phyloP scores from a whole-genome alignment of 1,140 invertebrate species.

The Phocides pigmalion region DNA sequence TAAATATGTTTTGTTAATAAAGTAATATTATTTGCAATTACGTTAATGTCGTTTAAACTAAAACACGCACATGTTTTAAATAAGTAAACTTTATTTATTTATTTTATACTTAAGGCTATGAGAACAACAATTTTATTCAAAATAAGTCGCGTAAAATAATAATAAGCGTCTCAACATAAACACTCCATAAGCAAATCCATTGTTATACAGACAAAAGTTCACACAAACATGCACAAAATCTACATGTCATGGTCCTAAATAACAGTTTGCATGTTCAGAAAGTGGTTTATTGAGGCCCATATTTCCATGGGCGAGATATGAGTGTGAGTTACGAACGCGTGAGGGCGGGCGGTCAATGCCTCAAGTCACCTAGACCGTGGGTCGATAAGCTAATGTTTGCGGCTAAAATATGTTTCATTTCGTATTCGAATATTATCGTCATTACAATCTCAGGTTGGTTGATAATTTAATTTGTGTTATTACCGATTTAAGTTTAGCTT shows the following conservation, averaged over 20 bases:
- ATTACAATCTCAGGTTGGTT: not conserved
- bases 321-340: conserved; percentile 45
- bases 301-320: conserved; percentile 52
- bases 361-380: conserved; percentile 38
- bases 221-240: conserved; percentile 36
- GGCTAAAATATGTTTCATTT: conserved; percentile 25
- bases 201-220: conserved; percentile 17
- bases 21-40: too few relatives aligned
- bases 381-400: conserved; percentile 43
- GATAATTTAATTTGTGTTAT: not conserved
- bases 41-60: too few relatives aligned
- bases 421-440: conserved; percentile 12
- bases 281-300: conserved; percentile 52
- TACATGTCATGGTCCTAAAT: conserved; percentile 45
- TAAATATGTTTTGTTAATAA: too few relatives aligned
- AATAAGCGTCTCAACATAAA: not conserved
- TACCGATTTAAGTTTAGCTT: not conserved
- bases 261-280: conserved; percentile 61
- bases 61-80: too few relatives aligned
- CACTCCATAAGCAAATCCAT: not conserved
- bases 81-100: too few relatives aligned
- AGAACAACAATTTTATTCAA: too few relatives aligned
- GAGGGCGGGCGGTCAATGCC: conserved; percentile 55
- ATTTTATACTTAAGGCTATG: too few relatives aligned
- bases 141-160: not conserved